phyloP scores from a whole-genome alignment of 2,888 invertebrate species.

The Drosophila mercatorum region DNA sequence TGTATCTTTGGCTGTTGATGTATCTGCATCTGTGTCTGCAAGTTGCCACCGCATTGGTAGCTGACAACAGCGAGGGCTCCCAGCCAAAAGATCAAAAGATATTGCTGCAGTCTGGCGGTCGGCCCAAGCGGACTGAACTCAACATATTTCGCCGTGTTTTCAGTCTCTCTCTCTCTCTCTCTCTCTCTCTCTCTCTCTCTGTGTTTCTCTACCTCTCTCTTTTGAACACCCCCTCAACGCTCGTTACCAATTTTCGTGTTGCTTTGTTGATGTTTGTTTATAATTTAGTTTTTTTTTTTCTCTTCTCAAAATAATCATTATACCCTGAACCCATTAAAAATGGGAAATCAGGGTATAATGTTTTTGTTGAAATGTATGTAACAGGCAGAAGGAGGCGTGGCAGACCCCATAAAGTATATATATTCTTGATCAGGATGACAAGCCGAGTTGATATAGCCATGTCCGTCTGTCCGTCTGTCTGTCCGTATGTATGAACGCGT shows the following conservation, averaged over 20 bases:
- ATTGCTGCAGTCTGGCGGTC: slow-evolving; percentile 51
- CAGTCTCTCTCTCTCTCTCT: background rate
- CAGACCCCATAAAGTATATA: too few relatives aligned
- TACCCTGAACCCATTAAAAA: too few relatives aligned
- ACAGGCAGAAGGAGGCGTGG: too few relatives aligned
- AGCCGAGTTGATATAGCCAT: too few relatives aligned
- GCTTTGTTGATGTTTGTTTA: slow-evolving; percentile 64
- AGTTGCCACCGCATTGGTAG: slow-evolving; percentile 41
- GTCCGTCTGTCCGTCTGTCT: too few relatives aligned
- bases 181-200: background rate
- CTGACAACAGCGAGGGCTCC: slow-evolving; percentile 36
- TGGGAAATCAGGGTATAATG: too few relatives aligned
- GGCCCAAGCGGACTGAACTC: slow-evolving; percentile 35
- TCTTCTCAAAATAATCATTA: slow-evolving; percentile 56
- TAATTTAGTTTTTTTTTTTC: slow-evolving; percentile 50
- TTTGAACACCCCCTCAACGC: background rate
- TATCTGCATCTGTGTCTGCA: slow-evolving; percentile 17
- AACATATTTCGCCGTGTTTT: slow-evolving; percentile 23
- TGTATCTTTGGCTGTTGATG: background rate
- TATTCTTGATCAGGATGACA: too few relatives aligned
- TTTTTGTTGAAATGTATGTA: too few relatives aligned
- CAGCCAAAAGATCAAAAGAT: slow-evolving; percentile 74
- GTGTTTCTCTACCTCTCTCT: background rate
- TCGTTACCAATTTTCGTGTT: background rate
- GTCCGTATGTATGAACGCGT: too few relatives aligned